phyloP scores from a whole-genome alignment of 2,888 invertebrate genomes.

The Baronia brevicornis region DNA sequence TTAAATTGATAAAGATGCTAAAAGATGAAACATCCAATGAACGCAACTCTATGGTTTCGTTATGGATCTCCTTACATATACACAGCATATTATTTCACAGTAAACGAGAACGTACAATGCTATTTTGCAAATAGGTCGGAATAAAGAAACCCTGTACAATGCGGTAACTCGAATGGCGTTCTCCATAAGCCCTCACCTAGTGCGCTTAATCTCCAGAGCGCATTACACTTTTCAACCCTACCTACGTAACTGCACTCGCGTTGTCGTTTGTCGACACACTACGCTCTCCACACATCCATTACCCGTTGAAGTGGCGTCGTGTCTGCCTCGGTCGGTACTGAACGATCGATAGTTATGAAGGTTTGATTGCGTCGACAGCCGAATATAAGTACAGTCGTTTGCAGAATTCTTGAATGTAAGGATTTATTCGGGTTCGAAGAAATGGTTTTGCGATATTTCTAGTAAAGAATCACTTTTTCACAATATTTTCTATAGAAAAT shows the following conservation, averaged over 20 bases:
- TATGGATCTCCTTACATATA: no score
- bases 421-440: constrained; percentile 7
- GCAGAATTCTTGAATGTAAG: constrained; percentile 4
- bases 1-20: no score
- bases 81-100: no score
- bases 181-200: constrained; percentile 9
- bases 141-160: constrained; percentile 9
- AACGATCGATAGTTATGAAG: constrained; percentile 25
- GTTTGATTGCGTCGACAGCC: constrained; percentile 20
- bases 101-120: no score
- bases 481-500: no score
- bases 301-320: constrained; percentile 23
- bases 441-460: no score
- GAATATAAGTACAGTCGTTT: constrained; percentile 13
- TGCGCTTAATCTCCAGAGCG: constrained; percentile 12
- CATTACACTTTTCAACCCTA: constrained; percentile 13
- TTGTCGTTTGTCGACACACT: constrained; percentile 3
- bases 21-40: no score
- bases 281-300: constrained; percentile 22
- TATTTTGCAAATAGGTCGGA: no score
- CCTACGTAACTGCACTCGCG: constrained; percentile 12
- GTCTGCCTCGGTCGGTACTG: constrained; percentile 18
- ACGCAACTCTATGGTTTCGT: no score
- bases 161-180: constrained; percentile 9
- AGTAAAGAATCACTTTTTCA: no score